Conservation (phyloP, 2,888 invertebrate genomes). For the Stenolophus ochropezus region DNA sequence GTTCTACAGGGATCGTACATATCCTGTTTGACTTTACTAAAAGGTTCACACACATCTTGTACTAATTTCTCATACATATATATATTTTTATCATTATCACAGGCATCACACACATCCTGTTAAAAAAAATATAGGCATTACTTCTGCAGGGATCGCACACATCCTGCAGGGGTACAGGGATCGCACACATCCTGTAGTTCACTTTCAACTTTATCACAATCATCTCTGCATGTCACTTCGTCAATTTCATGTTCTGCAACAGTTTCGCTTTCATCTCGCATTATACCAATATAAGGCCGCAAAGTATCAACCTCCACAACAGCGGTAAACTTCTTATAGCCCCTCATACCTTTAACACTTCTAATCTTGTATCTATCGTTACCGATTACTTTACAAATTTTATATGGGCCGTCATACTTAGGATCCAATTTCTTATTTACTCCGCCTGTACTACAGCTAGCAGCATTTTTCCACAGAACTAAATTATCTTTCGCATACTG, state of each 20-base stretch:
- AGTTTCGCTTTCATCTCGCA: background rate
- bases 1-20: background rate
- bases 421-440: constrained; percentile 1
- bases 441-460: background rate
- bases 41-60: constrained; percentile 26
- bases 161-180: constrained; percentile 12
- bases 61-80: background rate
- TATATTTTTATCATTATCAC: background rate
- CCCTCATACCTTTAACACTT: background rate
- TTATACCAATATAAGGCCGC: background rate
- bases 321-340: background rate
- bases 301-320: background rate
- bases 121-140: no score
- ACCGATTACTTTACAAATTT: background rate
- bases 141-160: background rate
- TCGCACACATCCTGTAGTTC: background rate
- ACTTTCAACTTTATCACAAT: background rate
- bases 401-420: constrained; percentile 10
- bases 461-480: constrained; percentile 13
- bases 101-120: constrained; percentile 15
- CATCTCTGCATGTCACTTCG: background rate
- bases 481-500: background rate
- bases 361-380: background rate
- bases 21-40: background rate
- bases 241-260: background rate